Evolutionary conservation across 2,797 vertebrate species (phyloP).

Genomic region (Falco naumanni): DNA sequence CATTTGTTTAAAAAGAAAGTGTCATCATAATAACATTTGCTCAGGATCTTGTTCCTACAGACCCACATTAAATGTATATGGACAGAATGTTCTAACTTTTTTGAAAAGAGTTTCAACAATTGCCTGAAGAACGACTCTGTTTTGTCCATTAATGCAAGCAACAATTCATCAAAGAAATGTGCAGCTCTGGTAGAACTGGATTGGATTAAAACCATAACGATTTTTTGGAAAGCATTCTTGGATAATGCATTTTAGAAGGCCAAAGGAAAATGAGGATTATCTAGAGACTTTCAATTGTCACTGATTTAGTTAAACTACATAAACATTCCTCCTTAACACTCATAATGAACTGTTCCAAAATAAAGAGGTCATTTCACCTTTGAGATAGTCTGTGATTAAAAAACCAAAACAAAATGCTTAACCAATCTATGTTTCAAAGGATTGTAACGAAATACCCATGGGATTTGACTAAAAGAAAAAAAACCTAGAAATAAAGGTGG

Average conservation of each 20-base stretch:
- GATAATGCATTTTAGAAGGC: conserved; percentile 18
- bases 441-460: not conserved
- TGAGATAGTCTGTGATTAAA: not conserved
- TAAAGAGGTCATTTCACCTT: conserved; percentile 42
- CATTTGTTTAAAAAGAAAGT: not conserved
- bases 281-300: conserved; percentile 53
- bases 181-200: conserved; percentile 24
- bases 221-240: conserved; percentile 61
- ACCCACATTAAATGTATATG: not conserved
- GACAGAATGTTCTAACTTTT: not conserved
- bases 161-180: not conserved
- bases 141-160: not conserved
- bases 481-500: not conserved
- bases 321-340: conserved; percentile 21
- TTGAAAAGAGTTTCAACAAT: not conserved
- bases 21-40: not conserved
- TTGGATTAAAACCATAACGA: conserved; percentile 70
- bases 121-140: not conserved
- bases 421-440: not conserved
- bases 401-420: not conserved
- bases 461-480: not conserved
- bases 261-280: conserved; percentile 63
- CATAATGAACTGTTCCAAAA: conserved; percentile 49
- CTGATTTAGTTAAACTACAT: conserved; percentile 50
- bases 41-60: not conserved